A percentile compares a stretch with the other conserved stretches of the same genome.
phyloP scores from a whole-genome alignment of 2,888 invertebrate genomes.

The Ditula angustiorana region DNA sequence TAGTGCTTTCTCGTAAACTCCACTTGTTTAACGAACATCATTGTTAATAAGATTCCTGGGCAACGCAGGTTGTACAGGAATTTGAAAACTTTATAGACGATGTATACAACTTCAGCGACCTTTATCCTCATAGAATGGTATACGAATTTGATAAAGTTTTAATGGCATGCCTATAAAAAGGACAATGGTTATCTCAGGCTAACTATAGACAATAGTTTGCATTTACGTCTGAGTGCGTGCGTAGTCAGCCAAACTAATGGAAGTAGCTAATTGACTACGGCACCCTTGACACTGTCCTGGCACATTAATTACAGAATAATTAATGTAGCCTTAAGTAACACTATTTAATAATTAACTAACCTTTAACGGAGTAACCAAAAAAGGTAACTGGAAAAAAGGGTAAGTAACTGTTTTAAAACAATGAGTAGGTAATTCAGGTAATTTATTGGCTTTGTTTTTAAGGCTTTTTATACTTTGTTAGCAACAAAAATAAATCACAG shows the following conservation, averaged over 20 bases:
- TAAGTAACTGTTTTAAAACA: too few species aligned
- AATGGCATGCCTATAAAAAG: not conserved
- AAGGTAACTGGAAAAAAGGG: not conserved
- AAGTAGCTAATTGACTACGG: conserved; percentile 27
- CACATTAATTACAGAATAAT: conserved; percentile 26
- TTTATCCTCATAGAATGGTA: conserved; percentile 2
- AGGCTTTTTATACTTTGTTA: too few species aligned
- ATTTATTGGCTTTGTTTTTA: too few species aligned
- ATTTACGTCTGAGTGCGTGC: not conserved
- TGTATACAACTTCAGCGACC: not conserved
- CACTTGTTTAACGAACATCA: conserved; percentile 40
- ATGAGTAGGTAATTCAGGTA: too few species aligned
- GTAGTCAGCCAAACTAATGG: conserved; percentile 26
- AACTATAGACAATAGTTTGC: not conserved
- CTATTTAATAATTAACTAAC: conserved; percentile 12
- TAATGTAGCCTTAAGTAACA: conserved; percentile 20
- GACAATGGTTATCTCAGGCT: not conserved
- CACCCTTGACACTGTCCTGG: conserved; percentile 19
- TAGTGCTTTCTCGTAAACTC: conserved; percentile 31
- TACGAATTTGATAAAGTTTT: not conserved
- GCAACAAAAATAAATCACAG: too few species aligned
- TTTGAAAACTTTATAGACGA: conserved; percentile 27
- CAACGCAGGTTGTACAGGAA: conserved; percentile 22
- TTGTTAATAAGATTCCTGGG: conserved; percentile 39
- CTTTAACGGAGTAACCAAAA: not conserved